Base-by-base conservation (phyloP, 2,888 invertebrate genomes). In the Proisotoma minuta region DNA sequence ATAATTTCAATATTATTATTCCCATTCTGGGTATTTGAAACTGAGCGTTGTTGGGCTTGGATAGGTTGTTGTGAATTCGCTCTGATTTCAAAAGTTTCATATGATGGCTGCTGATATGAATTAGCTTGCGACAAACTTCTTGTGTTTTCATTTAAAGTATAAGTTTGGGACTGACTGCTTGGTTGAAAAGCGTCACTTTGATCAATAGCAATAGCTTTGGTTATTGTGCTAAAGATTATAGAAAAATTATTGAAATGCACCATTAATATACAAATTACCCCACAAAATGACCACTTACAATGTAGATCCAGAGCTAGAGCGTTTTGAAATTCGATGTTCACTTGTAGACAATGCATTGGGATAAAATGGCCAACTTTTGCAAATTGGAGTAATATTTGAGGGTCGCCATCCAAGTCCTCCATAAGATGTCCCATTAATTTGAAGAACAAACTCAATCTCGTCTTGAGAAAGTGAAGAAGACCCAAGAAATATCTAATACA, bases 381-480 rank as follows among this genome's bases (percentile, higher is more conserved):
- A 66, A 47, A 61, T 47, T 1, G 61, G 66, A n/a, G 59, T 59
- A 2, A 69, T 24, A 18, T 53, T 54, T 10, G 59, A 50, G 0
- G 96, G 93, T 57, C 95, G 82, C 95, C 95, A 97, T n/a, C 97
- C 97, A 3, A 97, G 73, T 3, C 87, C 92, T 2, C 86, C 87
- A 81, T 91, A 97, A 12, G 91, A 88, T 0, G 88, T 88, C 1
- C 91, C 86, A 73, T 93, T 92, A 15, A 88, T 91, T 56, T 87
- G 84, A 79, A 95, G 84, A 0, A 94, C 85, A 28, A 93, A 82
- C 47, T 72, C 72, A 8, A 72, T 63, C 52, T 72, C 69, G 47
- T 71, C 68, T 40, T 65, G 62, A 22, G 5, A 52, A 12, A 54
- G 59, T 12, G 56, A 52, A 18, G 60, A 54, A 10, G 49, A 58